Evolutionary conservation across 2,888 invertebrate species (phyloP), one percentile per base, ranked within the genome.

Genomic region (Psylliodes chrysocephalus): DNA sequence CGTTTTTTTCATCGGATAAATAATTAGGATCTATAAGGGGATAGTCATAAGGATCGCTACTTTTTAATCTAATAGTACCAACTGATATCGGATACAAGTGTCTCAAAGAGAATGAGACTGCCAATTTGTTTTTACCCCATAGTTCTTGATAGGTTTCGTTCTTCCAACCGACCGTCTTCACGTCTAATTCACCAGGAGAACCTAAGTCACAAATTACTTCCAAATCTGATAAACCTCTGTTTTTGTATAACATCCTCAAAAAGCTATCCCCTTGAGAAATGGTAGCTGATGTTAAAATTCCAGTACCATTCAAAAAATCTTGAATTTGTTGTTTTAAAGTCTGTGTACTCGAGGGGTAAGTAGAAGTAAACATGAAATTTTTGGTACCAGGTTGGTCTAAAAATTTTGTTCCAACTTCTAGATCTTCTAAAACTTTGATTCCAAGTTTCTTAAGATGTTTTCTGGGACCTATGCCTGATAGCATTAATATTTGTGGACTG

Each of bases 401-500:
- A 5, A 78, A 47, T 18, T 71, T 65, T 54, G 68, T 38, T n/a
- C 77, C 77, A 12, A 73, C 77, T 8, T 75, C 73, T 15, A 77
- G 52, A 59, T 77, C 67, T 59, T 70, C 54, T 1, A 75, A 51
- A 5, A 75, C 60, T 8, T 64, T 44, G 17, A 78, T 78, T 4
- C 64, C 59, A 4, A 71, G 46, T 19, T 67, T 54, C 15, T 62
- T 19, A 14, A 78, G 53, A 19, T 75, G 70, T 2, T 67, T 51
- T 42, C 62, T 49, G 0, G 91, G 91, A 0, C 91, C 91, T 25
- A 94, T 83, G 8, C 94, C 94, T 0, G 94, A 93, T 10, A 94
- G 79, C 90, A 94, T 89, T 47, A 95, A 80, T 6, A 95, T 80
- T 78, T 94, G 94, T 0, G 95, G 92, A 0, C 93, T 91, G 64